Evolutionary conservation across 2,888 invertebrate genomes (phyloP), one percentile per base, ranked within the genome.

Genomic region (Stegana nigrithorax): DNA sequence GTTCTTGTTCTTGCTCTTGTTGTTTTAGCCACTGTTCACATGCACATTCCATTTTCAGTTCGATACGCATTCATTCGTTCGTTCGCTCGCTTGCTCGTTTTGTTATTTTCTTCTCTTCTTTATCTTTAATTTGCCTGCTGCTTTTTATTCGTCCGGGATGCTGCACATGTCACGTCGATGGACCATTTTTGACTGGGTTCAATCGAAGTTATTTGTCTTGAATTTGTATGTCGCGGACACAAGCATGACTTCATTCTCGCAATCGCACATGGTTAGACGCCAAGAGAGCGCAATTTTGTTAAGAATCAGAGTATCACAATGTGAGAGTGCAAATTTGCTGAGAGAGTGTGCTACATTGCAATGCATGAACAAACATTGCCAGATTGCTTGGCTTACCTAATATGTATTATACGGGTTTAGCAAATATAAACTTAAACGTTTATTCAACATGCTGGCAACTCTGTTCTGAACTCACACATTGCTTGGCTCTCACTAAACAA

Each of bases 151-250:
- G 70, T 75, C 76, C 81, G 78, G 75, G 81, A 80, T 82, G 81
- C 80, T 82, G 71, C 69, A 74, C 78, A 73, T 78, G 70, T 73
- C 84, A 78, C 80, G 73, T 76, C 84, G 81, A 75, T 83, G 82
- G 84, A 84, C 84, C 85, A 84, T 83, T 83, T 84, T 82, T 78
- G 80, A 84, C 84, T 84, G 81, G 72, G 73, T 73, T 70, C 63
- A 75, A 68, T 73, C 67, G 69, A 72, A 67, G 67, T 69, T 66
- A 62, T 67, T 71, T 64, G 59, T 64, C 63, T 66, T 67, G 56
- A 55, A 64, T 68, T 27, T 17, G 0, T 27, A 14, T 21, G 21
- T 19, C n/a, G 51, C n/a, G n/a, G n/a, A n/a, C n/a, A n/a, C n/a
- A n/a, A n/a, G n/a, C n/a, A n/a, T n/a, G n/a, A n/a, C n/a, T n/a